phyloP scores from a whole-genome alignment of 2,888 invertebrate species.

The Catocala nupta region DNA sequence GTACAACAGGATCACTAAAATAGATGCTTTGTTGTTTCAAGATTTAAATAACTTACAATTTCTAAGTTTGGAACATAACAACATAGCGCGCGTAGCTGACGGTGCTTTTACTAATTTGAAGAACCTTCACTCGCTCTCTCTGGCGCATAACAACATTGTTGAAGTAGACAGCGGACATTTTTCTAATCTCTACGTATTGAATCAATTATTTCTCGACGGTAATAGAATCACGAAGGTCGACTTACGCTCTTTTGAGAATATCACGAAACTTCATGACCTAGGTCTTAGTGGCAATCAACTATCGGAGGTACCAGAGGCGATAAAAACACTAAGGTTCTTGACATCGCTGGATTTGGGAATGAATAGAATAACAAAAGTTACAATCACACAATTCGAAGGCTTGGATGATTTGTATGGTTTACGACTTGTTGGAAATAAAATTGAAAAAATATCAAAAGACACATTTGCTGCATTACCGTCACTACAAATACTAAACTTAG shows the following conservation, averaged over 20 bases:
- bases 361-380: slow-evolving; percentile 92
- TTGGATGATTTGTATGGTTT: slow-evolving; percentile 92
- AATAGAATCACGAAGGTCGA: slow-evolving; percentile 91
- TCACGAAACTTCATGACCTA: slow-evolving; percentile 92
- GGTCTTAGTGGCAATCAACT: slow-evolving; percentile 92
- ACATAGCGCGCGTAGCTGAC: slow-evolving; percentile 90
- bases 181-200: slow-evolving; percentile 91
- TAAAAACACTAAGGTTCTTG: slow-evolving; percentile 90
- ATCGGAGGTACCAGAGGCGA: slow-evolving; percentile 90
- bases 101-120: slow-evolving; percentile 92
- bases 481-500: slow-evolving; percentile 93
- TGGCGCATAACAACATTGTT: slow-evolving; percentile 91
- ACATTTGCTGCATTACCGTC: slow-evolving; percentile 91
- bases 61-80: slow-evolving; percentile 91
- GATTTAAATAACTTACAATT: slow-evolving; percentile 92
- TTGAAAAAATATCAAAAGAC: slow-evolving; percentile 91
- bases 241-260: slow-evolving; percentile 91
- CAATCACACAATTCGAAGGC: slow-evolving; percentile 91
- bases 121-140: slow-evolving; percentile 92
- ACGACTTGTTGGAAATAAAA: slow-evolving; percentile 93
- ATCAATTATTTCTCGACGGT: slow-evolving; percentile 91
- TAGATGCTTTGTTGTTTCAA: slow-evolving; percentile 91
- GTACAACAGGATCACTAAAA: slow-evolving; percentile 90
- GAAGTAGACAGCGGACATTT: slow-evolving; percentile 91
- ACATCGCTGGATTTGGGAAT: slow-evolving; percentile 94